A percentile compares a stretch with the other conserved stretches of the same genome.
Evolutionary conservation across 2,888 invertebrate species (phyloP).

Genomic region (Leptopilina drosophilae): DNA sequence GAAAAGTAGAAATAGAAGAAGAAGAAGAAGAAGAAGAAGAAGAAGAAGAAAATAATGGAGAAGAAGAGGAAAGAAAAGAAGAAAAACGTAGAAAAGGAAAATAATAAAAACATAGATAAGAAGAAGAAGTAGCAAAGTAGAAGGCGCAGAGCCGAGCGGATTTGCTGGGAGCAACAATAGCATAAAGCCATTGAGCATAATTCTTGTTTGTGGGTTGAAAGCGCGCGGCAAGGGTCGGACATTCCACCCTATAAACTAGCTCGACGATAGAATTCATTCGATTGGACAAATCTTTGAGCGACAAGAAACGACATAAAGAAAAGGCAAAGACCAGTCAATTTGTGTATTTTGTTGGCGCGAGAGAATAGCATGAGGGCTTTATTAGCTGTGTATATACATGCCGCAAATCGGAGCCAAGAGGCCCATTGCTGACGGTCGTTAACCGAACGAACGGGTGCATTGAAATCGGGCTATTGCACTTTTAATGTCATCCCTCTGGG

Average conservation of each 20-base stretch:
- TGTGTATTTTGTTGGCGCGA: conserved; percentile 50
- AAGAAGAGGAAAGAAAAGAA: no score
- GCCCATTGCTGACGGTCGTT: conserved; percentile 65
- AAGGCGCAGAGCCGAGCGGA: no score
- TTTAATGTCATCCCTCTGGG: conserved; percentile 68
- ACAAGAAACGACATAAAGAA: conserved; percentile 27
- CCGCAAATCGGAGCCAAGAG: conserved; percentile 62
- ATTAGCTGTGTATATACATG: conserved; percentile 46
- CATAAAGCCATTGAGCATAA: conserved; percentile 28
- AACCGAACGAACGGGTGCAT: conserved; percentile 61
- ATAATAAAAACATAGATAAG: no score
- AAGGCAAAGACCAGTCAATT: conserved; percentile 43
- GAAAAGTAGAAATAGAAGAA: no score
- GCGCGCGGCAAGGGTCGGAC: conserved; percentile 31
- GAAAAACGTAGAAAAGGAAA: no score
- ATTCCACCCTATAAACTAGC: conserved; percentile 41
- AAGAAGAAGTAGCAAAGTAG: no score
- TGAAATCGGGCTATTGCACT: conserved; percentile 69
- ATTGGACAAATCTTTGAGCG: conserved; percentile 42
- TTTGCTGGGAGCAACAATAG: no score
- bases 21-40: no score
- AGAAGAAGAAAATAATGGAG: no score
- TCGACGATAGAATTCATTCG: conserved; percentile 13
- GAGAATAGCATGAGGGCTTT: conserved; percentile 49
- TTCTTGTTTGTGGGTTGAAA: conserved; percentile 34